A percentile compares a stretch with the other conserved stretches of the same genome.
These are phyloP conservation scores for Cebidichthys violaceus DNA, from an alignment of 2,113 vertebrate species.

Conservation along the genomic window DNA sequence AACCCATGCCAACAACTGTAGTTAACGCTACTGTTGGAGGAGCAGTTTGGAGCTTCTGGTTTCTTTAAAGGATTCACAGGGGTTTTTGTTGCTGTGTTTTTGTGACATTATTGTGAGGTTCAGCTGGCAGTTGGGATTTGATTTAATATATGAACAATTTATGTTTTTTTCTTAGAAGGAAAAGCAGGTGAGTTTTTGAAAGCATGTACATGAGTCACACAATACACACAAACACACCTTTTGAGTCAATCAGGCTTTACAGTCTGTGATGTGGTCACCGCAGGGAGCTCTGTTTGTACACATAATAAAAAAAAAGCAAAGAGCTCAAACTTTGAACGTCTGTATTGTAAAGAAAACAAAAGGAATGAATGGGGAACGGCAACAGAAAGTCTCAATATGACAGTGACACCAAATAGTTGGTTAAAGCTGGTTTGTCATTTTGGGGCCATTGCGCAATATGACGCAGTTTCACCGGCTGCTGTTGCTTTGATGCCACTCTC, in stretches of 20 bases:
- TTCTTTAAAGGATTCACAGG: background rate
- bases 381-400: background rate
- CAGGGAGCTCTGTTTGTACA: background rate
- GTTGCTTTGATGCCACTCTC: slow-evolving; percentile 9
- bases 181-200: slow-evolving; percentile 8
- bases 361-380: background rate
- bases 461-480: background rate
- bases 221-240: slow-evolving; percentile 62
- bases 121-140: background rate
- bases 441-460: slow-evolving; percentile 3
- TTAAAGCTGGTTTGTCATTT: background rate
- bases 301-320: background rate
- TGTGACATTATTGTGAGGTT: background rate
- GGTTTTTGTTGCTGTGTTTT: background rate
- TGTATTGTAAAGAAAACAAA: background rate
- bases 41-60: background rate
- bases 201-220: slow-evolving; percentile 52
- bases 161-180: background rate
- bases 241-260: slow-evolving; percentile 19
- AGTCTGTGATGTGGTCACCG: background rate
- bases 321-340: background rate
- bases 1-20: background rate
- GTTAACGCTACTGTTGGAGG: background rate
- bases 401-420: background rate
- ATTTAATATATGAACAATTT: background rate